phyloP scores from a whole-genome alignment of 2,113 vertebrate species.

The Anoura caudifer region DNA sequence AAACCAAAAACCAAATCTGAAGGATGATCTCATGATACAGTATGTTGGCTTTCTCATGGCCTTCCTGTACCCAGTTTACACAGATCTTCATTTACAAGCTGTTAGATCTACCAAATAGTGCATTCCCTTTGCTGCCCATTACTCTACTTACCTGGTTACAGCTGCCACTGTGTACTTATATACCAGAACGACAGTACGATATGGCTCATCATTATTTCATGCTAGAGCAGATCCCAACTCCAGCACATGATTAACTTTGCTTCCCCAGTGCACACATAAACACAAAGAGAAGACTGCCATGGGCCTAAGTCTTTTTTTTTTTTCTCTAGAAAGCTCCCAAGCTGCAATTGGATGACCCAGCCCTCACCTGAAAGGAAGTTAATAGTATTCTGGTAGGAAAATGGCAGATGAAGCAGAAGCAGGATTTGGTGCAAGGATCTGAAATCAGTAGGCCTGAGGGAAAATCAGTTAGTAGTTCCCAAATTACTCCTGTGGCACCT shows the following conservation, averaged over 20 bases:
- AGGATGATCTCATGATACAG: neutral
- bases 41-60: neutral
- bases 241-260: neutral
- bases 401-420: neutral
- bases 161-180: neutral
- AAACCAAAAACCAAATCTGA: slow-evolving; percentile 14
- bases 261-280: neutral
- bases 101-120: neutral
- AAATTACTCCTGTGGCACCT: neutral
- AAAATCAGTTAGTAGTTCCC: neutral
- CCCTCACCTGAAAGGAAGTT: neutral
- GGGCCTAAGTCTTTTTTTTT: neutral
- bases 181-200: neutral
- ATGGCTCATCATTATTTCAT: neutral
- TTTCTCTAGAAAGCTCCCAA: neutral
- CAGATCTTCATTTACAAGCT: neutral
- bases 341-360: neutral
- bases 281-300: neutral
- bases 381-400: neutral
- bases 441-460: neutral
- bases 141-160: neutral
- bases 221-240: neutral
- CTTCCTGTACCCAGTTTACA: neutral
- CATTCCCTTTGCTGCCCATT: neutral
- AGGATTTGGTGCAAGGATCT: neutral